Conservation (phyloP, 1,140 invertebrate genomes). For the Sycophaga agraensis region DNA sequence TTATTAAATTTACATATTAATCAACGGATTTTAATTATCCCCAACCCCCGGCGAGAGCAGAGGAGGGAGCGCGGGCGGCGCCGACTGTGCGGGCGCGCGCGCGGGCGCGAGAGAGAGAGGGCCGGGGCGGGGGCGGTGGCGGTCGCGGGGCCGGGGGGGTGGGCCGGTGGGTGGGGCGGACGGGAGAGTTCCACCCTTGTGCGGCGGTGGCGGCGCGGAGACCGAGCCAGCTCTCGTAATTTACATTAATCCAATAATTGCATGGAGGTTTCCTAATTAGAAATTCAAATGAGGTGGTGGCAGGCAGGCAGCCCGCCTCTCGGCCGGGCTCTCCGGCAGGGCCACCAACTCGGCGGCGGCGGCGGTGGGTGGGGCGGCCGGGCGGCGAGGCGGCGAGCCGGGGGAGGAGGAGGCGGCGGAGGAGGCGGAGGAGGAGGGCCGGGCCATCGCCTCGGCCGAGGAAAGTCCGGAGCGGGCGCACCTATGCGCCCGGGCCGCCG, state of each 20-base stretch:
- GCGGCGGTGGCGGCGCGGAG: conserved; percentile 52
- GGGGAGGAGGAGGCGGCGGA: conserved; percentile 9
- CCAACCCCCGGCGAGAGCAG: conserved; percentile 50
- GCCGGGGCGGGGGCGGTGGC: not conserved
- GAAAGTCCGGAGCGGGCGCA: conserved; percentile 48
- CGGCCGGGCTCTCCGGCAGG: conserved; percentile 32
- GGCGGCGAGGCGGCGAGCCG: too few species aligned
- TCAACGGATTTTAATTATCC: conserved; percentile 96
- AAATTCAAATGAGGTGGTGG: conserved; percentile 87
- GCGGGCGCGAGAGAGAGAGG: conserved; percentile 30
- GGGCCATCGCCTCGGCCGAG: conserved; percentile 46
- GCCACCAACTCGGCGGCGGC: conserved; percentile 54
- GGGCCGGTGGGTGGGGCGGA: conserved; percentile 1
- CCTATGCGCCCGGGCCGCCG: too few species aligned
- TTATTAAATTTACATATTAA: conserved; percentile 98
- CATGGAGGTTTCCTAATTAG: conserved; percentile 88
- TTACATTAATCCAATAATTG: conserved; percentile 93
- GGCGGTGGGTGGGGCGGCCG: too few species aligned
- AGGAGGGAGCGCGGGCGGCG: conserved; percentile 22
- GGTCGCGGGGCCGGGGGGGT: conserved; percentile 23
- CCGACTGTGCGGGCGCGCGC: not conserved
- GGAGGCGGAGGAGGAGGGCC: conserved; percentile 31
- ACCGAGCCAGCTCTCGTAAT: conserved; percentile 78
- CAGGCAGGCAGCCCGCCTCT: conserved; percentile 52
- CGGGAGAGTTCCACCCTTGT: conserved; percentile 48